Evolutionary conservation across 2,888 invertebrate species (phyloP).

Genomic region (Epirrhoe tristata): DNA sequence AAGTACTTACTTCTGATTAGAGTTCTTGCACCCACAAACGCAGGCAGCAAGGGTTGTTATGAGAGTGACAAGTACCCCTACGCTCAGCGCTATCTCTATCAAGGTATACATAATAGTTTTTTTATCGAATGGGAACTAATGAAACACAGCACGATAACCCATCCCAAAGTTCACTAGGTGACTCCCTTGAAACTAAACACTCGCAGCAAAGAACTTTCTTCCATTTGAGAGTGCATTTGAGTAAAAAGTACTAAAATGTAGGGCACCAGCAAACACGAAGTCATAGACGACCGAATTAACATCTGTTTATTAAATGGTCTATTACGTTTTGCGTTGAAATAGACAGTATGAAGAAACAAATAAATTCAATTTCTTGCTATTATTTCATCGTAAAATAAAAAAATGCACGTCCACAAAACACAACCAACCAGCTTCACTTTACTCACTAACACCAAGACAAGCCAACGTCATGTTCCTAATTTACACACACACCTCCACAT

Average conservation of each 20-base stretch:
- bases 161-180: conserved; percentile 67
- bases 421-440: conserved; percentile 18
- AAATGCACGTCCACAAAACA: conserved; percentile 37
- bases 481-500: background rate
- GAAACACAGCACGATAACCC: conserved; percentile 55
- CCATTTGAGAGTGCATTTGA: conserved; percentile 65
- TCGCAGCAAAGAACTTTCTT: conserved; percentile 73
- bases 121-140: conserved; percentile 57
- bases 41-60: conserved; percentile 87
- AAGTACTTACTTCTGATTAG: conserved; percentile 89
- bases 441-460: background rate
- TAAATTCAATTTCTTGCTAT: background rate
- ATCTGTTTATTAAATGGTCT: background rate
- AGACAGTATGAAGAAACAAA: background rate
- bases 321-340: background rate
- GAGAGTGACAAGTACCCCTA: conserved; percentile 77
- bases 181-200: conserved; percentile 70
- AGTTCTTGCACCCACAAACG: conserved; percentile 90
- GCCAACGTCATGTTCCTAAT: background rate
- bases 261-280: conserved; percentile 63
- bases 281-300: conserved; percentile 43
- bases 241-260: conserved; percentile 72
- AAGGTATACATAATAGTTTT: conserved; percentile 78
- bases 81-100: conserved; percentile 74
- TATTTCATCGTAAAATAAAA: conserved; percentile 5